These are phyloP conservation scores for Plotosus lineatus DNA, from an alignment of 2,113 vertebrate species.

Conservation along the genomic window DNA sequence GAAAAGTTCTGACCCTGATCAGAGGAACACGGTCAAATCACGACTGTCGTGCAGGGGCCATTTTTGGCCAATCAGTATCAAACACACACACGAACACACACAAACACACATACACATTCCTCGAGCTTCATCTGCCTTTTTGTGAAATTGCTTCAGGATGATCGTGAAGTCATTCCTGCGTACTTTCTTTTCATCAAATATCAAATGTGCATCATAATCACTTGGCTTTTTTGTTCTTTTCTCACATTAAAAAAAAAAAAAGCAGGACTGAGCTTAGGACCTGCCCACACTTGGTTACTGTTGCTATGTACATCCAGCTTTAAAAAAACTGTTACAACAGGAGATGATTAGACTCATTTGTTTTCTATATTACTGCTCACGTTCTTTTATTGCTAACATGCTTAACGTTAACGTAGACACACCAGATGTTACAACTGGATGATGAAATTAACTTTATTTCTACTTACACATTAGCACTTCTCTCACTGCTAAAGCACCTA, in stretches of 20 bases:
- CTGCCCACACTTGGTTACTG: not conserved
- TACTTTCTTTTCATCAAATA: slow-evolving; percentile 18
- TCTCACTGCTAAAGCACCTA: not conserved
- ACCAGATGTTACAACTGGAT: not conserved
- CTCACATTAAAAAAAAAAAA: not conserved
- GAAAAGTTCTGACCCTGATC: slow-evolving; percentile 26
- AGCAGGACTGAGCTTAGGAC: not conserved
- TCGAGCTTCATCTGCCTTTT: not conserved
- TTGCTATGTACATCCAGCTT: not conserved
- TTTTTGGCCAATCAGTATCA: slow-evolving; percentile 14
- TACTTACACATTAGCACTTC: no score
- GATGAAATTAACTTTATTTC: no score
- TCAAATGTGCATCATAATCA: not conserved
- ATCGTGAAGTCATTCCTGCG: slow-evolving; percentile 34
- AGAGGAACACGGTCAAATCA: slow-evolving; percentile 28
- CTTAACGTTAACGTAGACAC: not conserved
- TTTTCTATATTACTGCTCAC: no score
- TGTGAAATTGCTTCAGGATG: slow-evolving; percentile 39
- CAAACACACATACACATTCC: not conserved
- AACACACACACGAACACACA: slow-evolving; percentile 13
- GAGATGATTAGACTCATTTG: not conserved
- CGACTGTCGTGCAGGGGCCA: slow-evolving; percentile 40
- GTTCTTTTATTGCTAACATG: not conserved
- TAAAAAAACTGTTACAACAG: not conserved
- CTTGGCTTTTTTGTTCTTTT: not conserved